Percentiles rank a stretch among this genome's conserved stretches.
Conservation (phyloP, 2,888 invertebrate species). For the Lasioglossum morio region DNA sequence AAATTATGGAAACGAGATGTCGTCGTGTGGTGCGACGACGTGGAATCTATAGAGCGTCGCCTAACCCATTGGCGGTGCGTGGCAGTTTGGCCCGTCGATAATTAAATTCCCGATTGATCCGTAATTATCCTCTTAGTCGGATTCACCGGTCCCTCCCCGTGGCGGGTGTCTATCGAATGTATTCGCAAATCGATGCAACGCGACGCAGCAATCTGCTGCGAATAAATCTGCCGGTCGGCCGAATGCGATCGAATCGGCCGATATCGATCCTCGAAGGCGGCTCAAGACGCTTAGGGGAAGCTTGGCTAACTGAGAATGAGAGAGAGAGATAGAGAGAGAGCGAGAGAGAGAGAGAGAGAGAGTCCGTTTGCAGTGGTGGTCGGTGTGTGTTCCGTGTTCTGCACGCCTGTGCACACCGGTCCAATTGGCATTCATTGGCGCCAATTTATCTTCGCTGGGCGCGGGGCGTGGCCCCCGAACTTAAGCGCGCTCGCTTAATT, state of each 20-base stretch:
- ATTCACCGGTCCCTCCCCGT: conserved; percentile 8
- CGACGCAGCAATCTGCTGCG: conserved; percentile 51
- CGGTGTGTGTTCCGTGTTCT: conserved; percentile 26
- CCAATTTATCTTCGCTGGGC: conserved; percentile 71
- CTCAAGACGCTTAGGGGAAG: conserved; percentile 66
- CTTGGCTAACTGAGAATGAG: conserved; percentile 8
- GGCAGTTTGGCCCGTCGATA: conserved; percentile 26
- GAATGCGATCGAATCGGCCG: conserved; percentile 47
- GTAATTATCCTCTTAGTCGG: conserved; percentile 57
- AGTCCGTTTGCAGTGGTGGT: conserved; percentile 44
- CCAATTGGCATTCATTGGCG: conserved; percentile 77
- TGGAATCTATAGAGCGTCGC: not conserved
- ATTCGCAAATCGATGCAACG: not conserved
- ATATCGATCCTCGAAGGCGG: conserved; percentile 66
- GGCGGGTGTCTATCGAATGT: not conserved
- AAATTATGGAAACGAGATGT: not conserved
- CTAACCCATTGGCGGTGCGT: not conserved
- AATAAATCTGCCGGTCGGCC: conserved; percentile 60
- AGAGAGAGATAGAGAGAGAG: no score
- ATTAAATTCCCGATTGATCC: conserved; percentile 60
- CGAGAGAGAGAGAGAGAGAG: conserved; percentile 18
- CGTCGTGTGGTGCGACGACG: not conserved
- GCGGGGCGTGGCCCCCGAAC: conserved; percentile 66
- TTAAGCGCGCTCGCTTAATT: conserved; percentile 73
- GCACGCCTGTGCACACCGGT: conserved; percentile 49